These are phyloP conservation scores for Geotrupes spiniger DNA, from an alignment of 2,888 invertebrate genomes.

Conservation along the genomic window DNA sequence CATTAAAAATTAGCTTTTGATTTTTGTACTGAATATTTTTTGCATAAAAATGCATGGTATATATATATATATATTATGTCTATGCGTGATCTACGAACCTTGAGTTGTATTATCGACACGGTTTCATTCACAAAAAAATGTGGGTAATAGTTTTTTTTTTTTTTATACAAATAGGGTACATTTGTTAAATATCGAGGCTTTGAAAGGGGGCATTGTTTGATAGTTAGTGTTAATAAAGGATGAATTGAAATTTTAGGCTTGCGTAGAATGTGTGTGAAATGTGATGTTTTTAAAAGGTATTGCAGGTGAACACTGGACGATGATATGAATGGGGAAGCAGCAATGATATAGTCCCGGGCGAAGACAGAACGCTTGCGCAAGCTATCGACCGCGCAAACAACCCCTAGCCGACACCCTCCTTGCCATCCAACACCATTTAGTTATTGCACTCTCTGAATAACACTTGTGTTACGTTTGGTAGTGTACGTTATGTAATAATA, in stretches of 20 bases:
- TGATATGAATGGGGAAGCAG: constrained; percentile 27
- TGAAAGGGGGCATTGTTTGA: too few species aligned
- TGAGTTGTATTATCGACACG: too few species aligned
- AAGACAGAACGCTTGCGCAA: constrained; percentile 46
- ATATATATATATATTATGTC: too few species aligned
- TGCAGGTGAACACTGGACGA: constrained; percentile 18
- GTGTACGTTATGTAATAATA: constrained; percentile 57
- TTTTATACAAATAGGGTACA: too few species aligned
- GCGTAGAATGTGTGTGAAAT: constrained; percentile 17
- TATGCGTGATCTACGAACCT: too few species aligned
- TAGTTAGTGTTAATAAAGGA: background rate
- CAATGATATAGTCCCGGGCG: constrained; percentile 37
- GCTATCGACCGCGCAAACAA: constrained; percentile 50
- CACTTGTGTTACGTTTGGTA: constrained; percentile 63
- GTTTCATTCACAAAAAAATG: too few species aligned
- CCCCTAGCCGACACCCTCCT: constrained; percentile 55
- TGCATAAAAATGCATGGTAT: too few species aligned
- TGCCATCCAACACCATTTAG: constrained; percentile 58
- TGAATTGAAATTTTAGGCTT: constrained; percentile 14
- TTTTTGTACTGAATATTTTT: too few species aligned
- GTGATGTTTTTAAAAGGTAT: constrained; percentile 1
- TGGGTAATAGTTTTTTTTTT: too few species aligned
- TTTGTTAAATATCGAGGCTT: too few species aligned
- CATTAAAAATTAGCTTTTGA: too few species aligned
- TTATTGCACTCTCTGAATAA: constrained; percentile 62